These are phyloP conservation scores for Hydrophis major DNA, from an alignment of 2,797 vertebrate genomes.

Conservation along the genomic window DNA sequence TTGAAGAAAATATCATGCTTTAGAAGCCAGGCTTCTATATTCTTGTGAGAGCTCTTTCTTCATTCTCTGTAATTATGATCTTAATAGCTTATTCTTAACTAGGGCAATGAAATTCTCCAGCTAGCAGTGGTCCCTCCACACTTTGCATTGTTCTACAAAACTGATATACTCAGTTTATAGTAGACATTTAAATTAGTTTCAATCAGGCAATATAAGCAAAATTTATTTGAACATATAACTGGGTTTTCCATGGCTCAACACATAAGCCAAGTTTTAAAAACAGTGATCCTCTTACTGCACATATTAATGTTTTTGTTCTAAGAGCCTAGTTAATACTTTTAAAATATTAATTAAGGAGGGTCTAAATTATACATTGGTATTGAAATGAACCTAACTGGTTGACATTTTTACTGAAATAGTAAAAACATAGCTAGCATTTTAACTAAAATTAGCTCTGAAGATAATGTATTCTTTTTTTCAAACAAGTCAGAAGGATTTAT, in stretches of 20 bases:
- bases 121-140: neutral
- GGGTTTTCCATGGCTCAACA: neutral
- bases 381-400: conserved; percentile 2
- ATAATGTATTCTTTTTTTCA: neutral
- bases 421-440: conserved; percentile 1
- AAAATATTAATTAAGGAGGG: conserved; percentile 35
- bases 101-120: neutral
- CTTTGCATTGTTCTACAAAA: neutral
- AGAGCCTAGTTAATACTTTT: neutral
- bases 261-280: neutral
- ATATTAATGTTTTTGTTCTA: conserved; percentile 25
- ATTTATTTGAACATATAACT: neutral
- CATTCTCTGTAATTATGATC: neutral
- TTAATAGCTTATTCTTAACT: neutral
- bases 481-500: conserved; percentile 21
- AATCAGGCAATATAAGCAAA: neutral
- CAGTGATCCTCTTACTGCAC: neutral
- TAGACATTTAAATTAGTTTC: neutral
- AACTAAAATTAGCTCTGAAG: neutral
- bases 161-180: neutral
- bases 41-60: neutral
- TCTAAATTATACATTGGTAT: conserved; percentile 27
- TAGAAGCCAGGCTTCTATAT: neutral
- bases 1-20: neutral
- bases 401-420: neutral